Conservation (phyloP, 2,888 invertebrate species). For the Eupithecia exiguata region DNA sequence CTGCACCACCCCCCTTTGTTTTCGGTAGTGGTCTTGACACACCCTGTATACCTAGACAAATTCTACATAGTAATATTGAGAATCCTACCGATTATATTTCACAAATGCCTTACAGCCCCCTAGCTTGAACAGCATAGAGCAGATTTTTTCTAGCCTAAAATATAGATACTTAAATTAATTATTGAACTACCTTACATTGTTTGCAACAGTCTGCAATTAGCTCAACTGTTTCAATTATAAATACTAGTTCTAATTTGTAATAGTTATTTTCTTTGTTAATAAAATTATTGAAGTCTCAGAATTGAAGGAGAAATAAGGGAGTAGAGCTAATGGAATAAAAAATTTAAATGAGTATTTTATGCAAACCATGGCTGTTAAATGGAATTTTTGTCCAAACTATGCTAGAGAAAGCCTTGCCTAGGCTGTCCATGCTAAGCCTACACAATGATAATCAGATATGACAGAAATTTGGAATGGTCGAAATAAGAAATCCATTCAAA, state of each 20-base stretch:
- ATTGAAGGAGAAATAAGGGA: not conserved
- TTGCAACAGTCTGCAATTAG: not conserved
- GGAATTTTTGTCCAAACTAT: not conserved
- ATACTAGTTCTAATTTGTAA: not conserved
- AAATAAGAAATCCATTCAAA: conserved; percentile 18
- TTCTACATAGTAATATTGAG: conserved; percentile 14
- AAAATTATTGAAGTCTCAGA: not conserved
- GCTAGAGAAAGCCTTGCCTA: not conserved
- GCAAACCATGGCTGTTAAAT: not conserved
- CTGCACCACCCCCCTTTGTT: too few relatives aligned
- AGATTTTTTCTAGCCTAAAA: not conserved
- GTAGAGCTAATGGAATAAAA: not conserved
- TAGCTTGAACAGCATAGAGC: not conserved
- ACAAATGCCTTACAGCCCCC: conserved; percentile 24
- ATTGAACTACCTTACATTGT: not conserved
- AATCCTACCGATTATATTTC: conserved; percentile 25
- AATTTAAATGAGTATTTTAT: not conserved
- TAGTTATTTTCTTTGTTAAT: not conserved
- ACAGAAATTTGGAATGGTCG: conserved; percentile 50
- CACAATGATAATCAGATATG: conserved; percentile 48
- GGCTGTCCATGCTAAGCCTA: not conserved
- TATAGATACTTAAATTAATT: not conserved
- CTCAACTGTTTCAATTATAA: not conserved
- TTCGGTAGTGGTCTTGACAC: too few relatives aligned
- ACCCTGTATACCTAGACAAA: conserved; percentile 8